Percentiles rank a stretch among this genome's conserved stretches.
Conservation (phyloP, 2,888 invertebrate genomes). For the Saturnia pavonia region DNA sequence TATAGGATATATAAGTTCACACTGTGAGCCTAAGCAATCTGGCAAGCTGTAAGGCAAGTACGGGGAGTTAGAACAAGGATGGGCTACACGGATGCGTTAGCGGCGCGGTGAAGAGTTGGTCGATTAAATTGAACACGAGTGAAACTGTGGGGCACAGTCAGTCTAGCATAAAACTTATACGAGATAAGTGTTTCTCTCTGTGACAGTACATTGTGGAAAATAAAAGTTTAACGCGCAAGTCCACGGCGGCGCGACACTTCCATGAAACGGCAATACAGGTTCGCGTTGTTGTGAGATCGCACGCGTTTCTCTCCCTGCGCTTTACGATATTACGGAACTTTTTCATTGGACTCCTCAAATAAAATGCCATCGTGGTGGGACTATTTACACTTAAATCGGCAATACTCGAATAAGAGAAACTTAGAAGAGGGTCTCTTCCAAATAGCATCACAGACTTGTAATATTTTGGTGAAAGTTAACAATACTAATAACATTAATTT, state of each 20-base stretch:
- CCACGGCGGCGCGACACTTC: slow-evolving; percentile 37
- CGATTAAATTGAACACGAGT: too few relatives aligned
- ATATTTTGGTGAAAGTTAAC: slow-evolving; percentile 88
- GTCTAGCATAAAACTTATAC: slow-evolving; percentile 12
- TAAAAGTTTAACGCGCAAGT: slow-evolving; percentile 72
- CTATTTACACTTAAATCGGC: slow-evolving; percentile 77
- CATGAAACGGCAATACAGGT: slow-evolving; percentile 45
- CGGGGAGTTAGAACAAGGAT: too few relatives aligned
- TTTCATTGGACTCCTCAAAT: slow-evolving; percentile 42
- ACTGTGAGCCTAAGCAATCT: too few relatives aligned
- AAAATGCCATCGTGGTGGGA: slow-evolving; percentile 85
- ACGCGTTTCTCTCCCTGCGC: slow-evolving; percentile 25
- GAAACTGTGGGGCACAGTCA: too few relatives aligned
- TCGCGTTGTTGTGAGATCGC: slow-evolving; percentile 38
- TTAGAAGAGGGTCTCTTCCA: slow-evolving; percentile 89
- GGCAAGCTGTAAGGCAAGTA: too few relatives aligned
- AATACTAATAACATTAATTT: slow-evolving; percentile 88
- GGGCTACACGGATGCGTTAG: too few relatives aligned
- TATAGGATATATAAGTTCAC: too few relatives aligned
- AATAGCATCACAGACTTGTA: slow-evolving; percentile 90
- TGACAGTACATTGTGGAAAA: slow-evolving; percentile 47
- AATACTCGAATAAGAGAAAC: slow-evolving; percentile 82
- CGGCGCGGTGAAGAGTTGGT: too few relatives aligned
- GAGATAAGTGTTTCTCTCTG: slow-evolving; percentile 27
- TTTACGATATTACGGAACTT: slow-evolving; percentile 37